A percentile compares a stretch with the other conserved stretches of the same genome.
phyloP scores from a whole-genome alignment of 2,888 invertebrate genomes.

The Chaitophorus viminalis region DNA sequence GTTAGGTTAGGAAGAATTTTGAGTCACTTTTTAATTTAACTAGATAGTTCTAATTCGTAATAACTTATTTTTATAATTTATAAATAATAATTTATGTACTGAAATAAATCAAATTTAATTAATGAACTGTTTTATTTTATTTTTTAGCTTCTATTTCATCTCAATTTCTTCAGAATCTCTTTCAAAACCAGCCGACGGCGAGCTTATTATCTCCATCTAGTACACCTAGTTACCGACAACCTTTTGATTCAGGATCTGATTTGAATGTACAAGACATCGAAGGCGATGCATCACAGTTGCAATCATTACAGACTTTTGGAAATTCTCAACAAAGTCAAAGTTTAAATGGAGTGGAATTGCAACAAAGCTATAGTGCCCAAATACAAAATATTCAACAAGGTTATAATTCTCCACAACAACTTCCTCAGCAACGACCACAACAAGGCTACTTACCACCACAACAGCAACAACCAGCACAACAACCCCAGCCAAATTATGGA shows the following conservation, averaged over 20 bases:
- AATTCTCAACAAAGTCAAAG: not conserved
- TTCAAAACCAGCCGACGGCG: not conserved
- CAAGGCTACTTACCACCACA: slow-evolving; percentile 31
- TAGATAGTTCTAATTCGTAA: too few relatives aligned
- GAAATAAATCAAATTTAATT: not conserved
- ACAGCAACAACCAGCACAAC: slow-evolving; percentile 33
- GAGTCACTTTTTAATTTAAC: too few relatives aligned
- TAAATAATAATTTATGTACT: too few relatives aligned
- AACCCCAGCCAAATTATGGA: slow-evolving; percentile 1
- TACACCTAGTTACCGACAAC: slow-evolving; percentile 11
- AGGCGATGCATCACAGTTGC: slow-evolving; percentile 5
- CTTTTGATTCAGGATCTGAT: slow-evolving; percentile 19
- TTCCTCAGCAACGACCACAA: slow-evolving; percentile 9
- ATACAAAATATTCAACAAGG: slow-evolving; percentile 34
- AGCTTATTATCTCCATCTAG: slow-evolving; percentile 16
- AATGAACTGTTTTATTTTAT: not conserved
- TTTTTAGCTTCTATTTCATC: slow-evolving; percentile 39
- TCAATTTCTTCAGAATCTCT: slow-evolving; percentile 20
- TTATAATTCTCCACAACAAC: slow-evolving; percentile 34
- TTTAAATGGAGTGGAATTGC: slow-evolving; percentile 4
- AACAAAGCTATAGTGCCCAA: slow-evolving; percentile 47
- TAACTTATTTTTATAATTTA: too few relatives aligned
- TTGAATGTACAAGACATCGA: slow-evolving; percentile 11
- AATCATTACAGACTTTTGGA: not conserved
- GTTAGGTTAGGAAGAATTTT: too few relatives aligned